A percentile compares a stretch with the other conserved stretches of the same genome.
Evolutionary conservation across 2,113 vertebrate species (phyloP).

Genomic region (Paralichthys olivaceus): DNA sequence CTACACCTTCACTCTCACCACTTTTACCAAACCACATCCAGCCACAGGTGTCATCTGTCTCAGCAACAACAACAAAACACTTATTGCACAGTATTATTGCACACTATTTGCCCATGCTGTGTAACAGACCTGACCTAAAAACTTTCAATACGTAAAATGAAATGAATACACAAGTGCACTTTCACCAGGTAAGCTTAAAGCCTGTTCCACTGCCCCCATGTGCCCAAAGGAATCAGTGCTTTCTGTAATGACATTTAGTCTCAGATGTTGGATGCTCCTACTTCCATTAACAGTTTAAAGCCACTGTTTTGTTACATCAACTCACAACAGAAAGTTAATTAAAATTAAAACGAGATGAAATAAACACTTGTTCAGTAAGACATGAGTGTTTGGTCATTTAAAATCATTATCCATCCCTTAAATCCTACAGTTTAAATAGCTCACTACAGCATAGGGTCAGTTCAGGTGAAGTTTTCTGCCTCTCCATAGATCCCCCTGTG

Average conservation of each 20-base stretch:
- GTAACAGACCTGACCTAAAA: too few relatives aligned
- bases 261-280: background rate
- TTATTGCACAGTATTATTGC: background rate
- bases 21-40: background rate
- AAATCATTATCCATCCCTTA: slow-evolving; percentile 3
- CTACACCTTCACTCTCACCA: background rate
- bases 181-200: background rate
- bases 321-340: background rate
- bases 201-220: background rate
- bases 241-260: too few relatives aligned
- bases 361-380: background rate
- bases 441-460: slow-evolving; percentile 55
- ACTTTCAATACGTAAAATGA: too few relatives aligned
- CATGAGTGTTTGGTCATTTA: background rate
- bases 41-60: background rate
- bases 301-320: background rate
- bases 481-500: slow-evolving; percentile 40
- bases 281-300: background rate
- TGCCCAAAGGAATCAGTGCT: background rate
- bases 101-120: background rate
- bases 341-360: background rate
- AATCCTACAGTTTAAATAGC: background rate
- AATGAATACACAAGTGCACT: too few relatives aligned
- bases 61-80: too few relatives aligned
- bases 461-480: slow-evolving; percentile 61